Percentiles rank a stretch among this genome's conserved stretches.
phyloP scores from a whole-genome alignment of 2,113 vertebrate species.

The Perccottus glenii region DNA sequence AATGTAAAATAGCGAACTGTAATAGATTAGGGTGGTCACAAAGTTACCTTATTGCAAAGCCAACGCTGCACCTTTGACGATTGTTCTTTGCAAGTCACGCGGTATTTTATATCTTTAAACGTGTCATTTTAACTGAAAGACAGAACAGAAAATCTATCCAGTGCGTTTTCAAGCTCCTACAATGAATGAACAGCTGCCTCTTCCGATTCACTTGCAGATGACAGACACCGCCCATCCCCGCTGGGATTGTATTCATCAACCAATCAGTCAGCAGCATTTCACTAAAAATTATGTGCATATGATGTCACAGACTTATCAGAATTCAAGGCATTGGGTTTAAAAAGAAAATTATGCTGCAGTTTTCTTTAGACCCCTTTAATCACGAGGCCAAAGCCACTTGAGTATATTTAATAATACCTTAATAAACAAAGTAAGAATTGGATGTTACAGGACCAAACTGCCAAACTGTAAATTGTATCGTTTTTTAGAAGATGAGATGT shows the following conservation, averaged over 20 bases:
- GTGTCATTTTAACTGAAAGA: constrained; percentile 20
- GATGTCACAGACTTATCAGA: background rate
- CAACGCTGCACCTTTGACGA: constrained; percentile 34
- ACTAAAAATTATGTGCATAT: background rate
- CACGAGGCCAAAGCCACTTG: background rate
- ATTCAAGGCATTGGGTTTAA: too few species aligned
- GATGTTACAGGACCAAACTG: too few species aligned
- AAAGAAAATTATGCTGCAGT: too few species aligned
- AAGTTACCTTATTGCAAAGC: constrained; percentile 48
- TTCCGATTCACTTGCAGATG: constrained; percentile 45
- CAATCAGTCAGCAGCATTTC: constrained; percentile 48
- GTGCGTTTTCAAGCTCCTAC: background rate
- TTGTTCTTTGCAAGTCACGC: constrained; percentile 18
- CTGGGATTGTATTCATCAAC: constrained; percentile 36
- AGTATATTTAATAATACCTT: too few species aligned
- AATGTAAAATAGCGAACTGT: background rate
- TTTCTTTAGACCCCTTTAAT: constrained; percentile 23
- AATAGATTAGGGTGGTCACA: background rate
- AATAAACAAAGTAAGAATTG: too few species aligned
- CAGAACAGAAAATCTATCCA: background rate
- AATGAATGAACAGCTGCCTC: constrained; percentile 38
- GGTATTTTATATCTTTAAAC: constrained; percentile 2
- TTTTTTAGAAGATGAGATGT: too few species aligned
- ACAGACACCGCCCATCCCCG: constrained; percentile 52
- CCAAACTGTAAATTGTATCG: too few species aligned